phyloP scores from a whole-genome alignment of 2,888 invertebrate genomes.

The Brachyptera risi region DNA sequence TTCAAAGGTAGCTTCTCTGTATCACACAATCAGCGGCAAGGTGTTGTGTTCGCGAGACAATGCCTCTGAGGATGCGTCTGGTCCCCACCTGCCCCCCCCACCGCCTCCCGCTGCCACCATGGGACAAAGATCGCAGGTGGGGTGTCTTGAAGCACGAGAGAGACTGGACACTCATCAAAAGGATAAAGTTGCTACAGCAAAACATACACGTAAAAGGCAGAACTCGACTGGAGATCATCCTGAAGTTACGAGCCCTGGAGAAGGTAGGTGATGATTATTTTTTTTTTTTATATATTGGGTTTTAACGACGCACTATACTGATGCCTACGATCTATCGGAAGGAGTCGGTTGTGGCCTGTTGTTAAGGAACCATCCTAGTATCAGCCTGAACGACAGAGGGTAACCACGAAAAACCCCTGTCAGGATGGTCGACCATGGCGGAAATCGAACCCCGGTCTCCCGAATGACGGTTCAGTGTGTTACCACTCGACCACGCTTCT shows the following conservation, averaged over 20 bases:
- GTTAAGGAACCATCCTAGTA: no score
- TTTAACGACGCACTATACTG: no score
- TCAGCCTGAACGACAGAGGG: no score
- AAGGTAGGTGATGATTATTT: no score
- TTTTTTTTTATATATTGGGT: no score
- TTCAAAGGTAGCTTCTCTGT: constrained; percentile 36
- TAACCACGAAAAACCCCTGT: no score
- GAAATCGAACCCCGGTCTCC: no score
- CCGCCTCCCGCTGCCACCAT: constrained; percentile 22
- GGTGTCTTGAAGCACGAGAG: constrained; percentile 29
- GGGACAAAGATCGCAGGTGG: constrained; percentile 22
- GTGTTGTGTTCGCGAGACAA: constrained; percentile 33
- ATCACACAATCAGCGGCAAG: constrained; percentile 37
- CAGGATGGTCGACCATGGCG: no score
- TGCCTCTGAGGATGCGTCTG: constrained; percentile 19
- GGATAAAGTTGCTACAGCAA: constrained; percentile 47
- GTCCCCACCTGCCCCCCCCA: constrained; percentile 27
- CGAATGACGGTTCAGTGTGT: no score
- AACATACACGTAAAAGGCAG: constrained; percentile 42
- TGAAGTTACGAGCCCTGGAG: constrained; percentile 44
- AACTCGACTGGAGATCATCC: constrained; percentile 46
- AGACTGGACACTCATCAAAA: constrained; percentile 46
- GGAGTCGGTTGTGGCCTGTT: no score
- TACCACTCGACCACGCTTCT: no score
- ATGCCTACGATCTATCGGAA: no score